Evolutionary conservation across 2,797 vertebrate genomes (phyloP), one percentile per base, ranked within the genome.

Genomic region (Enteromius paludinosus): DNA sequence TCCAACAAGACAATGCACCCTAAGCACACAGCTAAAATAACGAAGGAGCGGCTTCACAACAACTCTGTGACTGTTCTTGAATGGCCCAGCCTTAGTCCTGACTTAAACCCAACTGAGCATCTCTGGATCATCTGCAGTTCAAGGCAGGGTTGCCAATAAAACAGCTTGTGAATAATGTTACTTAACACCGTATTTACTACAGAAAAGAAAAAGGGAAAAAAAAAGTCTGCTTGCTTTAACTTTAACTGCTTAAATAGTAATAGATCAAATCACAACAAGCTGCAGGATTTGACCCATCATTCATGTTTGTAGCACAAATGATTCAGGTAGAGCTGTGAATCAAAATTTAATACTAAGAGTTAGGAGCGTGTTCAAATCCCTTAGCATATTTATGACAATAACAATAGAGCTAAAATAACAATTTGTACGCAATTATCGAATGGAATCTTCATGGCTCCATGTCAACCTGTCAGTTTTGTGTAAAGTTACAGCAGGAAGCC

Each of bases 381-480:
- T 11, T 62, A 80, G 18, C 17, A 9, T 9, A 66, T 11, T 20
- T 47, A 62, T 62, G 38, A 49, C 20, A 25, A 72, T 71, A 72
- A 43, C 25, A 33, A 71, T 15, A 71, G 33, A 17, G 12, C 69
- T 47, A 76, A 62, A 28, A 62, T 45, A 43, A 76, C 56, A 30
- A 76, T 76, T 62, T 76, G 54, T 20, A 76, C 0, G 15, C 76
- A 66, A 78, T 66, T 66, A 62, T 71, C 54, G 1, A 30, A 28
- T 23, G 2, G 3, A 66, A 82, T 65, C 30, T 41, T 54, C 59
- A 66, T 52, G 23, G 17, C 61, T 74, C 5, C 28, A 17, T 28
- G 17, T 74, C 61, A 75, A 56, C 47, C 47, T n/a, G 80, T 66
- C 71, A 73, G 64, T 20, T 62, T 30, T 73, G 79, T 41, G 35